Evolutionary conservation across 2,113 vertebrate species (phyloP).

Genomic region (Loxodonta africana): DNA sequence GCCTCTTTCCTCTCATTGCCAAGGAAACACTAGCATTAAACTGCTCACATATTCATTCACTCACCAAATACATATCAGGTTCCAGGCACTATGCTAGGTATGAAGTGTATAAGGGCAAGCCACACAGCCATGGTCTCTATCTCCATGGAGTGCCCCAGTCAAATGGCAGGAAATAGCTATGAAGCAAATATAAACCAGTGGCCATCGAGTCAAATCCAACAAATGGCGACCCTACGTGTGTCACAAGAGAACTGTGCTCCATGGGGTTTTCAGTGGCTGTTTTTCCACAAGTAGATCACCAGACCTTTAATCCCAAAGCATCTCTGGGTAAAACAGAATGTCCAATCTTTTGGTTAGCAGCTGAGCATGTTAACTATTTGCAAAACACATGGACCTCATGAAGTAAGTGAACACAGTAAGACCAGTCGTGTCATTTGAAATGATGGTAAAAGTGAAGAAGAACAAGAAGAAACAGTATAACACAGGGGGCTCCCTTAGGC

Average conservation of each 20-base stretch:
- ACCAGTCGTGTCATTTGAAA: not conserved
- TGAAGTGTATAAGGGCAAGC: rapidly evolving
- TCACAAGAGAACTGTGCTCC: not conserved
- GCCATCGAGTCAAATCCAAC: not conserved
- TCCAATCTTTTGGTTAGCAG: not conserved
- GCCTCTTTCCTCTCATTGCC: not conserved
- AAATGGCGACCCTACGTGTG: not conserved
- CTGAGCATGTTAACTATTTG: not conserved
- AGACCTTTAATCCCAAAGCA: not conserved
- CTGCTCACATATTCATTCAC: not conserved
- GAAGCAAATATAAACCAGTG: not conserved
- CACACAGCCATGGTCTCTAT: not conserved
- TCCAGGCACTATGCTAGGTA: not conserved
- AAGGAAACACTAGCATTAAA: not conserved
- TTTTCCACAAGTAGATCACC: not conserved
- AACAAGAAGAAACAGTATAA: not conserved
- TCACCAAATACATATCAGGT: not conserved
- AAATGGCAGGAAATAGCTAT: not conserved
- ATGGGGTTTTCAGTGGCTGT: not conserved
- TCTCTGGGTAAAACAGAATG: not conserved
- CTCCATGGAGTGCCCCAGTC: not conserved
- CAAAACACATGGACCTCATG: not conserved
- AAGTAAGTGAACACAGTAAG: not conserved
- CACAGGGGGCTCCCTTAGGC: too few relatives aligned
- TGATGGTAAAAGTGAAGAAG: not conserved